Percentiles rank a stretch among this genome's conserved stretches.
phyloP scores from a whole-genome alignment of 2,113 vertebrate species.

The Gobiocypris rarus region DNA sequence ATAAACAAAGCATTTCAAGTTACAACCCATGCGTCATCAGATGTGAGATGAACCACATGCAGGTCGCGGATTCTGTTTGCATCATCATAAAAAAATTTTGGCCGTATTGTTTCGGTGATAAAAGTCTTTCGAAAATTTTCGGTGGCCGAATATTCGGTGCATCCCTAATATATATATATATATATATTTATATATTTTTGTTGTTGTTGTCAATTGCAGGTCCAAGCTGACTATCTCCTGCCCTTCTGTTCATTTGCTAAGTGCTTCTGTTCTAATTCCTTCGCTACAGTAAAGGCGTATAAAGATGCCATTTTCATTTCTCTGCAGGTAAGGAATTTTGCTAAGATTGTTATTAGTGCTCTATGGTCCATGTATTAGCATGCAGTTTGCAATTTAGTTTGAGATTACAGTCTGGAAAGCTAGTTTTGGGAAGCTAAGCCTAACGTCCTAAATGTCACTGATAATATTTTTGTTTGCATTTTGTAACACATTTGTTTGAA shows the following conservation, averaged over 20 bases:
- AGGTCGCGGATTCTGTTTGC: too few species aligned
- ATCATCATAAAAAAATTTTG: too few species aligned
- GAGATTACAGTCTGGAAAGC: neutral
- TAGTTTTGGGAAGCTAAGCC: neutral
- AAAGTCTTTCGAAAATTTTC: too few species aligned
- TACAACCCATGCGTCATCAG: too few species aligned
- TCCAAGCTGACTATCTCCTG: conserved; percentile 75
- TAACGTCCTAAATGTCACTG: neutral
- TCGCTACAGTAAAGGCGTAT: conserved; percentile 81
- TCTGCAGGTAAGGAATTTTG: conserved; percentile 80
- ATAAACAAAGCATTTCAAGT: too few species aligned
- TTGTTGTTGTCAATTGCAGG: conserved; percentile 72
- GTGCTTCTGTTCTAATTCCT: conserved; percentile 81
- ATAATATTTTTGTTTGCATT: neutral
- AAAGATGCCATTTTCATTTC: conserved; percentile 82
- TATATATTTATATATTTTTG: too few species aligned
- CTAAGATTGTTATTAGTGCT: neutral
- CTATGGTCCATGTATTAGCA: neutral
- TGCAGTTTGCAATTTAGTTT: neutral
- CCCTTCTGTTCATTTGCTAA: conserved; percentile 79
- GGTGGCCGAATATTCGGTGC: too few species aligned
- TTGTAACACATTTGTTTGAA: neutral
- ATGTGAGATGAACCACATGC: too few species aligned
- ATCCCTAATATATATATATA: too few species aligned
- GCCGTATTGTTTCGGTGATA: too few species aligned